Base-by-base conservation (phyloP, 2,888 invertebrate genomes). In the Polyommatus iphigenia region DNA sequence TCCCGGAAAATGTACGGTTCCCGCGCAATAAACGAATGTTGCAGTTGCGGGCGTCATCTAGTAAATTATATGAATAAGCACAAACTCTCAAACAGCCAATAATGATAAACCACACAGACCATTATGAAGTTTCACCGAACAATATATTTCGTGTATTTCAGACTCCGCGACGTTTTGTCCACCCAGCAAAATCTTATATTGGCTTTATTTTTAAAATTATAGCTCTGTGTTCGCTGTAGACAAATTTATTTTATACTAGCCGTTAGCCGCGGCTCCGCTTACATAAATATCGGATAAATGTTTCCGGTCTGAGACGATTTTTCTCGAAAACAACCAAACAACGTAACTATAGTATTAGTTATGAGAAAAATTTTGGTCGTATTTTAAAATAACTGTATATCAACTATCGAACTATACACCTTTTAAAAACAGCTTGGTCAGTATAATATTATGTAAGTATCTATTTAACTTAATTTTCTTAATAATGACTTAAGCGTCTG, bases 131-230 rank as follows among this genome's bases (percentile, higher is more conserved):
- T 67, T 67, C 13, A 29, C 67, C 67, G 29, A 67, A 67, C 29
- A 29, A 67, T 59, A 59, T 24, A 62, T 62, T 67, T 67, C 29
- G 67, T 29, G 29, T 62, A 62, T 67, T 67, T 67, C 67, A 67
- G 29, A 29, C 67, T 67, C 13, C 67, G 15, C 24, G 24, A 67
- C 67, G 46, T 20, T 72, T 20, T 41, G 46, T 41, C 20, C 41
- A 24, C 10, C 46, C 24, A 20, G 72, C 72, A 46, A 41, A 72
- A 41, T 41, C 72, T 72, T 72, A 46, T 24, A 72, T 72, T 72
- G 41, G 72, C 72, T 72, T 46, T 72, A 72, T 20, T 41, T 46
- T 46, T 7, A 46, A 72, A 72, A 72, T 72, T 72, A 72, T 72
- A 20, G 46, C 46, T 72, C 10, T 46, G 46, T 46, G 67, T 67